Conservation (phyloP, 2,888 invertebrate genomes). For the Schizotus pectinicornis region DNA sequence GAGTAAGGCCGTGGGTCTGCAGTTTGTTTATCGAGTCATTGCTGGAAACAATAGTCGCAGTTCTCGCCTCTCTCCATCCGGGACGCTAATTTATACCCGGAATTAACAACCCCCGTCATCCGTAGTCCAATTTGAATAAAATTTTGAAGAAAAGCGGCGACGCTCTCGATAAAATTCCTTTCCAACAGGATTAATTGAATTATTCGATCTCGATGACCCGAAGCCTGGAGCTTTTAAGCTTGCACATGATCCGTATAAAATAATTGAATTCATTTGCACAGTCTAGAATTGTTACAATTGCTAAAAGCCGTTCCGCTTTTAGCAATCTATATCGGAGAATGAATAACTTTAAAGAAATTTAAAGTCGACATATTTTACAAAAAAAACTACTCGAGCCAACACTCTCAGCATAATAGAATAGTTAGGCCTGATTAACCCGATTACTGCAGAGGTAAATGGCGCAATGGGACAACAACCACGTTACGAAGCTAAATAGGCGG, state of each 20-base stretch:
- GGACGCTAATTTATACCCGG: slow-evolving; percentile 16
- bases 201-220: slow-evolving; percentile 13
- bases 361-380: not conserved
- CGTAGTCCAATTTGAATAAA: slow-evolving; percentile 7
- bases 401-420: too few relatives aligned
- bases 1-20: too few relatives aligned
- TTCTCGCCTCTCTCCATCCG: not conserved
- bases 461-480: slow-evolving; percentile 17
- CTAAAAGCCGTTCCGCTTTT: not conserved
- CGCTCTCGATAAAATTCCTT: slow-evolving; percentile 2
- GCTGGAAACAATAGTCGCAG: too few relatives aligned
- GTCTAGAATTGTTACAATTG: slow-evolving; percentile 6
- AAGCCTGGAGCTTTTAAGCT: slow-evolving; percentile 6
- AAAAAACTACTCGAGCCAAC: too few relatives aligned
- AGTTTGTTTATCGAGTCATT: too few relatives aligned
- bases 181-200: slow-evolving; percentile 17
- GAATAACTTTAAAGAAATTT: not conserved
- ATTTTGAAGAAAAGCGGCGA: slow-evolving; percentile 1
- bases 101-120: slow-evolving; percentile 14
- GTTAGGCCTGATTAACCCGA: too few relatives aligned
- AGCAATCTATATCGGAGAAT: slow-evolving; percentile 7
- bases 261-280: slow-evolving; percentile 14
- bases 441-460: slow-evolving; percentile 11
- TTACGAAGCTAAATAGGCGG: too few relatives aligned
- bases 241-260: slow-evolving; percentile 9